Conservation (phyloP, 1,140 invertebrate species). For the Oryzaephilus surinamensis region DNA sequence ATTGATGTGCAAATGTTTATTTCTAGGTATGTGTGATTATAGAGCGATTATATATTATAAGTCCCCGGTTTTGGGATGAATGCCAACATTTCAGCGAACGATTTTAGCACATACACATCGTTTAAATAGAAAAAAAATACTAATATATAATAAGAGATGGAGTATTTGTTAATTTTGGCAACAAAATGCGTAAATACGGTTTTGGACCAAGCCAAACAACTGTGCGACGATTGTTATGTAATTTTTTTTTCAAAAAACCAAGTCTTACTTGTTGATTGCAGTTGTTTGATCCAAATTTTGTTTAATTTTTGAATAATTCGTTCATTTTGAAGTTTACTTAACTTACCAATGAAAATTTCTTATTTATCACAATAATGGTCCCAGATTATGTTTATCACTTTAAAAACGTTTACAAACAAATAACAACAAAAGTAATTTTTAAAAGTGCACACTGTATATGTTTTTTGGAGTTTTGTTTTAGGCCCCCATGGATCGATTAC, state of each 20-base stretch:
- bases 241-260: not conserved
- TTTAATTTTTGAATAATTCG: not conserved
- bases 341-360: conserved; percentile 14
- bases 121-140: conserved; percentile 42
- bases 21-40: conserved; percentile 21
- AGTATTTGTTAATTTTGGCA: conserved; percentile 72
- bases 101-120: conserved; percentile 59
- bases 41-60: conserved; percentile 16
- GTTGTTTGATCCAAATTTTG: not conserved
- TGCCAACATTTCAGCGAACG: conserved; percentile 53
- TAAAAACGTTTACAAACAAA: conserved; percentile 17
- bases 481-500: conserved; percentile 34
- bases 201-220: not conserved
- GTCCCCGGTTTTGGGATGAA: conserved; percentile 38
- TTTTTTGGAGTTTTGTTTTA: conserved; percentile 19
- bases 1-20: conserved; percentile 13
- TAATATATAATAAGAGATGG: not conserved
- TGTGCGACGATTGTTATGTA: not conserved
- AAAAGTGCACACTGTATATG: too few relatives aligned
- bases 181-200: conserved; percentile 39
- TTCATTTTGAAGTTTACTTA: not conserved
- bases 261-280: not conserved
- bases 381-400: conserved; percentile 11
- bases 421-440: conserved; percentile 14
- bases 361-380: conserved; percentile 24